Percentiles rank a stretch among this genome's conserved stretches.
These are phyloP conservation scores for Zaprionus davidi DNA, from an alignment of 1,140 invertebrate genomes.

Conservation along the genomic window DNA sequence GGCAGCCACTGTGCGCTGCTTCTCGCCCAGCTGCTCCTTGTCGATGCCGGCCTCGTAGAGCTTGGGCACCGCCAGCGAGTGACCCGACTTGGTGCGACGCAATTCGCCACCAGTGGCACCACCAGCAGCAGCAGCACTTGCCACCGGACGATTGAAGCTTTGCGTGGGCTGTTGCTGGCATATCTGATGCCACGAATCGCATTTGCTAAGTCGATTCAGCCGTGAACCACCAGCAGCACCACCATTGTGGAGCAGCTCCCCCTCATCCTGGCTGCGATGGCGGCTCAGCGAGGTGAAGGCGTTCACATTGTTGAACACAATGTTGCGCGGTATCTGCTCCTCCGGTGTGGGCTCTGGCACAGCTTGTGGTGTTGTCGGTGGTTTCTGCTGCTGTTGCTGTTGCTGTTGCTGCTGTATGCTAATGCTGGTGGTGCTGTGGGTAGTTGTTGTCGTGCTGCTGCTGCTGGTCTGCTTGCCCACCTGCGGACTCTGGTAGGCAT, in stretches of 20 bases:
- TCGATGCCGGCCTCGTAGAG: conserved; percentile 92
- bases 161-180: conserved; percentile 67
- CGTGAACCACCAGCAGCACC: conserved; percentile 44
- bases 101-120: conserved; percentile 84
- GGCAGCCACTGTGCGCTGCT: conserved; percentile 91
- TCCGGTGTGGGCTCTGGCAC: conserved; percentile 45
- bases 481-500: conserved; percentile 79
- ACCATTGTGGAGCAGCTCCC: conserved; percentile 36
- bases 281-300: conserved; percentile 70
- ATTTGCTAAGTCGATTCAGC: conserved; percentile 87
- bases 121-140: neutral
- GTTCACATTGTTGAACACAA: conserved; percentile 80
- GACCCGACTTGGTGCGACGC: conserved; percentile 89
- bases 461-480: conserved; percentile 30
- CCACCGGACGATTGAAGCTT: conserved; percentile 15
- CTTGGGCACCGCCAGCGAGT: conserved; percentile 89
- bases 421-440: conserved; percentile 26
- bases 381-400: conserved; percentile 50
- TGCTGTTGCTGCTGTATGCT: conserved; percentile 31
- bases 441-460: conserved; percentile 17
- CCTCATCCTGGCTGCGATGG: conserved; percentile 60
- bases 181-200: conserved; percentile 92
- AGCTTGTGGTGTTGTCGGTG: conserved; percentile 72
- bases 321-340: conserved; percentile 80
- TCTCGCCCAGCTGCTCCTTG: conserved; percentile 89